Conservation (phyloP, 1,140 invertebrate genomes). For the Bombus turneri region DNA sequence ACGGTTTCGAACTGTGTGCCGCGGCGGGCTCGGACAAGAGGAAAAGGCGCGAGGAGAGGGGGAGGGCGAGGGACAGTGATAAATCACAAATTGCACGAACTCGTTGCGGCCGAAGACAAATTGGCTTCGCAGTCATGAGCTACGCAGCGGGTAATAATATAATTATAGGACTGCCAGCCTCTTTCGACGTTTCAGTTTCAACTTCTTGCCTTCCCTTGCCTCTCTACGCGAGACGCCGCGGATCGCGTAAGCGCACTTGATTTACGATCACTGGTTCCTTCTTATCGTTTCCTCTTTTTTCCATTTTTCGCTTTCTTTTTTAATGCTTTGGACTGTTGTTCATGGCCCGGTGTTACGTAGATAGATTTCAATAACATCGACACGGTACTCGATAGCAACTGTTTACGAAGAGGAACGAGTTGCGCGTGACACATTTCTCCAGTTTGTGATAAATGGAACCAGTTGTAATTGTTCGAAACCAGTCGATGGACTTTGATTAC, state of each 20-base stretch:
- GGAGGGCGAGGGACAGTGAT: constrained; percentile 67
- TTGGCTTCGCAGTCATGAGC: constrained; percentile 76
- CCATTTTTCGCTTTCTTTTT: not conserved
- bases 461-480: constrained; percentile 3
- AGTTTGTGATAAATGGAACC: not conserved
- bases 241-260: constrained; percentile 60
- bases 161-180: constrained; percentile 77
- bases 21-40: not conserved
- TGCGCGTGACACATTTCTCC: constrained; percentile 4
- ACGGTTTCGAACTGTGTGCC: constrained; percentile 30
- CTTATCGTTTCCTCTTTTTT: constrained; percentile 48
- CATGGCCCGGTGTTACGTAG: not conserved
- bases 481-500: not conserved
- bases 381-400: not conserved
- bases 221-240: constrained; percentile 44
- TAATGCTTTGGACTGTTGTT: not conserved
- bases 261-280: constrained; percentile 60
- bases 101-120: constrained; percentile 77
- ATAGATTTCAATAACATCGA: constrained; percentile 54
- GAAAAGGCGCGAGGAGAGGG: constrained; percentile 11
- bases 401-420: not conserved
- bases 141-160: constrained; percentile 79
- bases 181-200: constrained; percentile 74
- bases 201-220: constrained; percentile 66
- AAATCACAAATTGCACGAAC: constrained; percentile 79